Evolutionary conservation across 1,140 invertebrate species (phyloP).

Genomic region (Venturia canescens): DNA sequence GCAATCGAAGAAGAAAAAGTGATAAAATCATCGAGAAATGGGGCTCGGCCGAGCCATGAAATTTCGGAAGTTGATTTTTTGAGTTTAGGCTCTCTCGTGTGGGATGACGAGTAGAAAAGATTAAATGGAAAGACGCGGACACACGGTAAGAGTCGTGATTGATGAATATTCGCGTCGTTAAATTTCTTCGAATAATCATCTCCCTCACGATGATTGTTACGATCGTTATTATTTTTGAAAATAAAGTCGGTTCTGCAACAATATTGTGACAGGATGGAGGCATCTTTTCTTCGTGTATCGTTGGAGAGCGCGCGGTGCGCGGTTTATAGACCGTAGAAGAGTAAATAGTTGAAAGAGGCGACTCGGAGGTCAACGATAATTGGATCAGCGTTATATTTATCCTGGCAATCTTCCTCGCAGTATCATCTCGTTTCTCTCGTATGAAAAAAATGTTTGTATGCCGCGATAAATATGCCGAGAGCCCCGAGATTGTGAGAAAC

Average conservation of each 20-base stretch:
- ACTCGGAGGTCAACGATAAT: slow-evolving; percentile 19
- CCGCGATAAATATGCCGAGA: background rate
- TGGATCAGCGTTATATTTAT: slow-evolving; percentile 6
- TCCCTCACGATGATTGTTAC: background rate
- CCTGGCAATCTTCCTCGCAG: background rate
- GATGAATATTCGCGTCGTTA: background rate
- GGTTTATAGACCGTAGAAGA: background rate
- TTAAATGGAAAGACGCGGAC: background rate
- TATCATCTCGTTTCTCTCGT: slow-evolving; percentile 3
- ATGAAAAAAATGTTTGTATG: background rate
- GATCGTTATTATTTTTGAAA: background rate
- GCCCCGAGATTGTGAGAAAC: slow-evolving; percentile 9
- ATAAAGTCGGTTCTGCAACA: background rate
- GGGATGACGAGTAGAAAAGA: background rate
- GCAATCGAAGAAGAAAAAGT: too few species aligned
- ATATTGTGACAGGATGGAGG: background rate
- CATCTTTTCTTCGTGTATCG: background rate
- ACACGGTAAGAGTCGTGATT: background rate
- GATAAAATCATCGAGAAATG: too few species aligned
- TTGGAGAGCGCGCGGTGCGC: too few species aligned
- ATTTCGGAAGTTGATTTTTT: background rate
- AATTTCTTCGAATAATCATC: background rate
- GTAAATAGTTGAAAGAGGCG: slow-evolving; percentile 11
- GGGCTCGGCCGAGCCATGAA: too few species aligned
- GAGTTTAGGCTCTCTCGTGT: background rate